Base-by-base conservation (phyloP, 2,113 vertebrate genomes). In the Zosterops borbonicus region DNA sequence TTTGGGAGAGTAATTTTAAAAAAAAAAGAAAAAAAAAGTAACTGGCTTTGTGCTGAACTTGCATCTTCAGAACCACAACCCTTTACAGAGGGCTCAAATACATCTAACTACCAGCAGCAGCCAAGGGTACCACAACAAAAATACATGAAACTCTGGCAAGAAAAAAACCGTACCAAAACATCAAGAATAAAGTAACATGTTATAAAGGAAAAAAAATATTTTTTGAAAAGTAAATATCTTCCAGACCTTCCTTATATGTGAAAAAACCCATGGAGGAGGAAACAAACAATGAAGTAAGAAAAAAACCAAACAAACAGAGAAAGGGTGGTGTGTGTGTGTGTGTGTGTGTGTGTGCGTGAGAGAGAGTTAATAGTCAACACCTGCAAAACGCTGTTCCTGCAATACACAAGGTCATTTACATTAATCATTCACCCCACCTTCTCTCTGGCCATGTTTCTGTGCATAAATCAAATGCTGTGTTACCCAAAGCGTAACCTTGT, bases 361-460 rank as follows among this genome's bases (percentile, higher is more conserved):
- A 2, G 62, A 23, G 18, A 90, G 59, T 82, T 81, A 96, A 94
- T 9, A 92, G 81, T 42, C 87, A 92, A 79, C 82, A 92, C 81
- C 82, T 76, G 79, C 16, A 6, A 93, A 63, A 19, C 0, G 0
- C 63, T 82, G 70, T 24, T 62, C 60, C 90, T 83, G 75, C 71
- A 84, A 87, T n/a, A 77, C 71, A 70, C 68, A 79, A 96, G 89
- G 95, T 84, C 80, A 47, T 50, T 87, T 58, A 53, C 5, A 70
- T 91, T 90, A 96, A 92, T 94, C 91, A 94, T 88, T 96, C 35
- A 96, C 90, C 47, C 23, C 49, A 33, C 95, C 69, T 71, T 50
- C 92, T 80, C 94, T 68, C 73, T 41, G 88, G 73, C 92, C 78
- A 42, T n/a, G 53, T 64, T 92, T 83, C 92, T 92, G 80, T 75